Percentiles rank a stretch among this genome's conserved stretches.
Evolutionary conservation across 2,113 vertebrate species (phyloP).

Genomic region (Atlantisia rogersi): DNA sequence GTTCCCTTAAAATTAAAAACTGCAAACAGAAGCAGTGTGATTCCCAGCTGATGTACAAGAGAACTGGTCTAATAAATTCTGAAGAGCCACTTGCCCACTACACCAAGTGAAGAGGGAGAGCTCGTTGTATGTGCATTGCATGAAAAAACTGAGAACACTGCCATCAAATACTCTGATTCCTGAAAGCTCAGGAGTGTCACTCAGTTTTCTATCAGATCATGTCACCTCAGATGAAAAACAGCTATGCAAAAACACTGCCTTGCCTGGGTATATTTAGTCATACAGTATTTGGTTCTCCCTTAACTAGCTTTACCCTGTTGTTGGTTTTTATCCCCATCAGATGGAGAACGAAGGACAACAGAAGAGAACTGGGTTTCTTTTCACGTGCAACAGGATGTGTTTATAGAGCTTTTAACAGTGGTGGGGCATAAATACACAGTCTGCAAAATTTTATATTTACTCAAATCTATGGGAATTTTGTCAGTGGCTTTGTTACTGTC

Average conservation of each 20-base stretch:
- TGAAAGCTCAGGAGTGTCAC: neutral
- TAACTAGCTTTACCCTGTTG: neutral
- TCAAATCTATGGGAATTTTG: neutral
- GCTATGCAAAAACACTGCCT: neutral
- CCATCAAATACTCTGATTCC: neutral
- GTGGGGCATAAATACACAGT: neutral
- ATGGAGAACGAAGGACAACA: neutral
- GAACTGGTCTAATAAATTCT: neutral
- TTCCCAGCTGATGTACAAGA: neutral
- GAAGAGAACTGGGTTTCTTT: neutral
- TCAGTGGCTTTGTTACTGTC: neutral
- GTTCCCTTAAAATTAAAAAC: neutral
- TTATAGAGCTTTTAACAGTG: neutral
- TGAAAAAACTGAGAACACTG: neutral
- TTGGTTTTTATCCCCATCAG: neutral
- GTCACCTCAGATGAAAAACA: neutral
- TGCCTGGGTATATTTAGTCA: neutral
- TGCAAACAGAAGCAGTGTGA: neutral
- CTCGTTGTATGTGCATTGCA: neutral
- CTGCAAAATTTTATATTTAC: neutral
- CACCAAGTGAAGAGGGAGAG: neutral
- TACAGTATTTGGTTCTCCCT: neutral
- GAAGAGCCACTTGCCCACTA: neutral
- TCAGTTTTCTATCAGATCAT: neutral
- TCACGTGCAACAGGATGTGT: neutral